phyloP scores from a whole-genome alignment of 2,888 invertebrate genomes.

The Cataglyphis altisquamis region DNA sequence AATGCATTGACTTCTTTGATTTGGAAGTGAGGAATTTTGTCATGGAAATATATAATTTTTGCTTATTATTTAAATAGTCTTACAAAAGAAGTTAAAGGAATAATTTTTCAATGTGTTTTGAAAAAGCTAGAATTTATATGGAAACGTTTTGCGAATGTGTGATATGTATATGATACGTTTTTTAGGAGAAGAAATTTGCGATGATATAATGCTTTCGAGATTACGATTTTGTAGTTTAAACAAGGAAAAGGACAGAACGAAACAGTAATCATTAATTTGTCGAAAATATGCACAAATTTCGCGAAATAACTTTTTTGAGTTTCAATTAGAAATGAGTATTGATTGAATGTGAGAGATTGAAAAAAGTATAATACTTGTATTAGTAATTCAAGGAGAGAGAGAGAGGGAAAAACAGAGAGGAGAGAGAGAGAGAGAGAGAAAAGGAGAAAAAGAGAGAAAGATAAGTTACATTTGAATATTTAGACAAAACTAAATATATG shows the following conservation, averaged over 20 bases:
- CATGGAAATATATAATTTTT: neutral
- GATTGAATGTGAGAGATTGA: constrained; percentile 21
- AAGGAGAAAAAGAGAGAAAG: too few species aligned
- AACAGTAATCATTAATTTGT: constrained; percentile 4
- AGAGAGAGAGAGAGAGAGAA: too few species aligned
- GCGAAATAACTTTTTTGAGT: constrained; percentile 13
- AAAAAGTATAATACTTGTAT: neutral
- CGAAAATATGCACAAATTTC: constrained; percentile 20
- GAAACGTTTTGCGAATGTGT: neutral
- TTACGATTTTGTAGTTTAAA: constrained; percentile 26
- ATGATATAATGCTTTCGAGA: neutral
- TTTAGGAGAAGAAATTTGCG: constrained; percentile 19
- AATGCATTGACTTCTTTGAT: neutral
- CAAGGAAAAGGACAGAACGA: neutral
- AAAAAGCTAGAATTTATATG: neutral
- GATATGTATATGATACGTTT: neutral
- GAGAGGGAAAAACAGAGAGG: too few species aligned
- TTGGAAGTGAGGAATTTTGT: neutral
- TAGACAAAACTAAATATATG: constrained; percentile 7
- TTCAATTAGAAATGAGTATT: constrained; percentile 13
- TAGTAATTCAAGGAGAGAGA: neutral
- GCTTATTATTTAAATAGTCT: neutral
- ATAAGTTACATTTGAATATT: neutral
- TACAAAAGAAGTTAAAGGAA: neutral
- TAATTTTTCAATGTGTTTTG: constrained; percentile 3